These are phyloP conservation scores for Heliconius sara DNA, from an alignment of 2,888 invertebrate species.

Conservation along the genomic window DNA sequence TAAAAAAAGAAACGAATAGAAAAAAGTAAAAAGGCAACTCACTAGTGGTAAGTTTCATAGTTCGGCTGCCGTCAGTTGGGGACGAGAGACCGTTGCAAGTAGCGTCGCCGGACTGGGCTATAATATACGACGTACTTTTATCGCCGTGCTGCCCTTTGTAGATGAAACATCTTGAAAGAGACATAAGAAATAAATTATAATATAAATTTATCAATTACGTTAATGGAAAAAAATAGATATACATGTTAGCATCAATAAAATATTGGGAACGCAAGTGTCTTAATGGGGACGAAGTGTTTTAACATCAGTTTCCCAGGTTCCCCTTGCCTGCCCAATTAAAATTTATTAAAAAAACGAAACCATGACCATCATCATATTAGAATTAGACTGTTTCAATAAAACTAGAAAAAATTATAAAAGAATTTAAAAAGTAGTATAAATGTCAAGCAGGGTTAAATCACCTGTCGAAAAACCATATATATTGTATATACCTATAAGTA, in stretches of 20 bases:
- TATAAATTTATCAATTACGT: not conserved
- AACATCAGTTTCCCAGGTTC: not conserved
- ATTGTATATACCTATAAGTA: constrained; percentile 85
- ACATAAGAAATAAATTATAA: not conserved
- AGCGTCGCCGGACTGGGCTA: constrained; percentile 91
- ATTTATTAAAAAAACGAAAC: too few relatives aligned
- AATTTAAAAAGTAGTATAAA: too few relatives aligned
- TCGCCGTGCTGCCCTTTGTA: constrained; percentile 85
- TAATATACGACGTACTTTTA: constrained; percentile 84
- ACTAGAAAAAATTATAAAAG: too few relatives aligned
- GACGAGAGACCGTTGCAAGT: constrained; percentile 90
- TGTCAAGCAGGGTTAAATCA: too few relatives aligned
- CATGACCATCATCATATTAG: too few relatives aligned
- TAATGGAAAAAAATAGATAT: too few relatives aligned
- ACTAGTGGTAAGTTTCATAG: constrained; percentile 91
- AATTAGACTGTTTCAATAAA: too few relatives aligned
- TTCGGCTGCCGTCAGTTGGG: constrained; percentile 90
- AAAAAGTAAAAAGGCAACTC: constrained; percentile 51
- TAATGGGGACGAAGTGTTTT: not conserved
- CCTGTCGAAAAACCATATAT: not conserved
- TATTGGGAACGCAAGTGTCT: not conserved
- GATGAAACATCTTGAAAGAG: constrained; percentile 88
- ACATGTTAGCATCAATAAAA: not conserved
- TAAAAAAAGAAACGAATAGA: not conserved
- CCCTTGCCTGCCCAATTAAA: too few relatives aligned